Evolutionary conservation across 1,140 invertebrate genomes (phyloP), one percentile per base, ranked within the genome.

Genomic region (Sitophilus oryzae): DNA sequence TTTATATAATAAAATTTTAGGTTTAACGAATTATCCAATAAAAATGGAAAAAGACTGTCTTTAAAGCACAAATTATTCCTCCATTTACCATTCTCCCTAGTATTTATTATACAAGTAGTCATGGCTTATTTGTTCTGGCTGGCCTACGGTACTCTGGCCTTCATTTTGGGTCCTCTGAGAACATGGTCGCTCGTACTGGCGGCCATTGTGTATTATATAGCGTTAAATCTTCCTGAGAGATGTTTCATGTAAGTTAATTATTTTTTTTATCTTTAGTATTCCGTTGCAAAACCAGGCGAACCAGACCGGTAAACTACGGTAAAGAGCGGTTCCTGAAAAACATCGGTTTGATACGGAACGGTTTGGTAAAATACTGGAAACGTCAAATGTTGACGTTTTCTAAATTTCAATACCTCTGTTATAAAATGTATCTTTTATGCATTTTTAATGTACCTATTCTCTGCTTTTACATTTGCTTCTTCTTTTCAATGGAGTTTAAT

Each of bases 121-220:
- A 79, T 89, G 66, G 82, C 84, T 0, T 85, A 88, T 65, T 83
- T 83, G 60, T 90, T 91, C 65, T 88, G 84, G 79, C 66, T 86
- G 20, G 87, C 88, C 3, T 93, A 93, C 74, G 91, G 91, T 9
- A 83, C 79, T 9, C 64, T 88, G 64, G 85, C 89, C 0, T 81
- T 89, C 51, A 54, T 92, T 37, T 69, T 92, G 22, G 87, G 89
- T 34, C 89, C 89, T 10, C 72, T 91, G 10, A 76, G 88, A 56
- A 89, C 86, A 1, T 92, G 90, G 84, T 87, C 84, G 50, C 73
- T 90, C 23, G 60, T 86, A 14, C 66, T 91, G 51, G 83, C 82
- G 56, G 47, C 83, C 11, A 66, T 80, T 35, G 64, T 90, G 19
- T 89, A 83, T 82, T 79, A 82, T 60, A 70, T 77, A 45, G 73